These are phyloP conservation scores for Drosophila aldrichi DNA, from an alignment of 2,888 invertebrate species.

Conservation along the genomic window DNA sequence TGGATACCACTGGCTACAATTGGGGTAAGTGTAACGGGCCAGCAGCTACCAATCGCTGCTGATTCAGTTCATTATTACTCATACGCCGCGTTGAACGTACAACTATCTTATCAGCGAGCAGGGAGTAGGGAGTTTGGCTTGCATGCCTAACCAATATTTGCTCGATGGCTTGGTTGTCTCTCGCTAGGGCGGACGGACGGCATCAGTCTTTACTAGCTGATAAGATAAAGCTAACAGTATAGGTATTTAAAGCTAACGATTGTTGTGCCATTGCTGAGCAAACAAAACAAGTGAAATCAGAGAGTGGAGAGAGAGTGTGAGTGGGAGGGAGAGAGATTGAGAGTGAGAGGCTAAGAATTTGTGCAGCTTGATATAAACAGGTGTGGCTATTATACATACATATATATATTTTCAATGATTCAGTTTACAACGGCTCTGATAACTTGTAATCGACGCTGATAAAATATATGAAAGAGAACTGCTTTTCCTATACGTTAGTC, in stretches of 20 bases:
- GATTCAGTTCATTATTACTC: conserved; percentile 72
- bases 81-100: conserved; percentile 53
- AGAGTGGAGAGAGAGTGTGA: neutral
- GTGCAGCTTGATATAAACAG: conserved; percentile 5
- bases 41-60: conserved; percentile 18
- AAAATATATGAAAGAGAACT: neutral
- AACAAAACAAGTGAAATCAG: conserved; percentile 56
- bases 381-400: no score
- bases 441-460: conserved; percentile 38
- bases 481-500: conserved; percentile 30
- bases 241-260: conserved; percentile 63
- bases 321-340: neutral
- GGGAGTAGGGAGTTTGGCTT: conserved; percentile 34
- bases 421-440: conserved; percentile 59
- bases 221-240: conserved; percentile 60
- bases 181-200: conserved; percentile 15
- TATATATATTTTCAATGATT: conserved; percentile 43
- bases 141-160: conserved; percentile 72
- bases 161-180: conserved; percentile 63
- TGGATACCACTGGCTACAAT: conserved; percentile 79
- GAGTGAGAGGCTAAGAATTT: neutral
- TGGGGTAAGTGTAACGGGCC: conserved; percentile 77
- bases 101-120: conserved; percentile 63
- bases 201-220: conserved; percentile 35
- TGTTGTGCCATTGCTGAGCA: conserved; percentile 52